Conservation (phyloP, 2,888 invertebrate species). For the Malthinus flaveolus region DNA sequence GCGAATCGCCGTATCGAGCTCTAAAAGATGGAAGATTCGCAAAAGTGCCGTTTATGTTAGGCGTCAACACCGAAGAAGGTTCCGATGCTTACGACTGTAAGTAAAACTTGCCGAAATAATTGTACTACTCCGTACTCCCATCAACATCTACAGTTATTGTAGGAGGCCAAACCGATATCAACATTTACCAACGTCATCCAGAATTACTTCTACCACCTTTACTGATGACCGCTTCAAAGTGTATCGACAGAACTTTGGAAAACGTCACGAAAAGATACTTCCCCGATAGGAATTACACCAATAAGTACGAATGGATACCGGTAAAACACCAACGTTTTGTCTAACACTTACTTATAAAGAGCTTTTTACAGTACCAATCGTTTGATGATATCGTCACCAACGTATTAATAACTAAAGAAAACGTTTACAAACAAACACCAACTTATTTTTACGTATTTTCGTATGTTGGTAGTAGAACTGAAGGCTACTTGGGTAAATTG, state of each 20-base stretch:
- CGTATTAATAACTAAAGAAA: slow-evolving; percentile 6
- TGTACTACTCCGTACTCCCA: background rate
- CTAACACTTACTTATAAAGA: background rate
- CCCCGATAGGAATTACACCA: background rate
- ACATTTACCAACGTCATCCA: background rate
- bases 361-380: slow-evolving; percentile 16
- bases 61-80: background rate
- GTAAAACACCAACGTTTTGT: slow-evolving; percentile 3
- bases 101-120: background rate
- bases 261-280: background rate
- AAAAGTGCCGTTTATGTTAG: background rate
- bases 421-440: background rate
- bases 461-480: slow-evolving; percentile 4
- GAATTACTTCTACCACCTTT: background rate
- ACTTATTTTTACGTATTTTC: slow-evolving; percentile 14
- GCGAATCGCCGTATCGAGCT: background rate
- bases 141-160: slow-evolving; percentile 1
- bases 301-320: slow-evolving; percentile 9
- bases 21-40: background rate
- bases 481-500: background rate
- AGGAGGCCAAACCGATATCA: slow-evolving; percentile 5
- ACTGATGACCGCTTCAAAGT: background rate
- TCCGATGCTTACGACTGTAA: slow-evolving; percentile 9
- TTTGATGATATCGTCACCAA: slow-evolving; percentile 15
- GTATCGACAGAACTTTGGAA: background rate